phyloP scores from a whole-genome alignment of 2,797 vertebrate species.

The Huso huso region DNA sequence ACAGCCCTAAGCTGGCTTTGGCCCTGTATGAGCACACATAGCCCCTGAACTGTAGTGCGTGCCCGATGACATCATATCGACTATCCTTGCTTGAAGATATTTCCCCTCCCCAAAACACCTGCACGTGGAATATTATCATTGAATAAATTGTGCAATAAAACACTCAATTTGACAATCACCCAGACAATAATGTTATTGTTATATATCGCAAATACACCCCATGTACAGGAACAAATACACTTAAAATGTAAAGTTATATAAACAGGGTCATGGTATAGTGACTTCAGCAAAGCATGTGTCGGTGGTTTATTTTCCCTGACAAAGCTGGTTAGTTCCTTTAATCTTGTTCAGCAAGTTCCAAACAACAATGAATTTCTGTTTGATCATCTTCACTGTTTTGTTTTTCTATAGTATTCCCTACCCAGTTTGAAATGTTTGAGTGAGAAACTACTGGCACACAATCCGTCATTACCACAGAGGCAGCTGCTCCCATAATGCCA shows the following conservation, averaged over 20 bases:
- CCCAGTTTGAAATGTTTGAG: slow-evolving; percentile 22
- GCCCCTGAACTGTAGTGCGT: too few species aligned
- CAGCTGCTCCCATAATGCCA: slow-evolving; percentile 36
- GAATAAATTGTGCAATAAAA: too few species aligned
- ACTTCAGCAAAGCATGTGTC: slow-evolving; percentile 28
- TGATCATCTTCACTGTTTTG: slow-evolving; percentile 34
- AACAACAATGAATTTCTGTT: slow-evolving; percentile 24
- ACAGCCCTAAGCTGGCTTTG: too few species aligned
- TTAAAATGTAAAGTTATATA: slow-evolving; percentile 33
- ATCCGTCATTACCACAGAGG: slow-evolving; percentile 38
- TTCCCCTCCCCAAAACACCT: too few species aligned
- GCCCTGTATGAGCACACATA: too few species aligned
- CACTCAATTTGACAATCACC: too few species aligned
- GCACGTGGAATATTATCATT: too few species aligned
- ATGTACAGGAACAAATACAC: slow-evolving; percentile 25
- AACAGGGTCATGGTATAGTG: slow-evolving; percentile 25
- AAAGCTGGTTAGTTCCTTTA: slow-evolving; percentile 19
- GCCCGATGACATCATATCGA: too few species aligned
- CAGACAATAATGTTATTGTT: neutral
- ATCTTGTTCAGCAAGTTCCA: slow-evolving; percentile 24
- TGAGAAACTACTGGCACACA: slow-evolving; percentile 28
- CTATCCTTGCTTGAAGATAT: too few species aligned
- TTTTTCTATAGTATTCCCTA: slow-evolving; percentile 21
- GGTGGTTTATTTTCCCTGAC: slow-evolving; percentile 22
- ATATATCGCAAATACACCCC: slow-evolving; percentile 22